Base-by-base conservation (phyloP, 2,888 invertebrate species). In the Notocelia uddmanniana region DNA sequence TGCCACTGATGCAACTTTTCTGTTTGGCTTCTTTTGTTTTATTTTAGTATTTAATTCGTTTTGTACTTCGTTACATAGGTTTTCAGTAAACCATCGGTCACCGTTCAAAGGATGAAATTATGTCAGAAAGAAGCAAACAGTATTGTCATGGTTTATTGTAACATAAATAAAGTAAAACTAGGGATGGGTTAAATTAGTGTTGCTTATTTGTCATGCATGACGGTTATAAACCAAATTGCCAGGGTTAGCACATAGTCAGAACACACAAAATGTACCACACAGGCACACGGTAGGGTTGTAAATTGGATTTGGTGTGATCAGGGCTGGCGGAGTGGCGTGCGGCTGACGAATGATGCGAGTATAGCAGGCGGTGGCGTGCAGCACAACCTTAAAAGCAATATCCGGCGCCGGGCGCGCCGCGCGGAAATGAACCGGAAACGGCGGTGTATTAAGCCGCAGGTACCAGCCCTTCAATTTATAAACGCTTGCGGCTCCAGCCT, bases 371-470 rank as follows among this genome's bases (percentile, higher is more conserved):
- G 64, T 89, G 85, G 90, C 90, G 92, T 90, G 92, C 86, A 86
- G 90, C 89, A 85, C 90, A 90, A 89, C 93, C 94, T 94, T 94
- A 93, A 94, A 94, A 93, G 94, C 94, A 94, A 94, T 94, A 94
- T 94, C 94, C 94, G 94, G 93, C 88, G 86, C 87, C 89, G 92
- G 91, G 92, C 92, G 93, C 91, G 90, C 89, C 89, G 90, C 80
- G 91, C 91, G 94, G 94, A 94, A 94, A 94, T 94, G 94, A 94
- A 94, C 90, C 94, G 94, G 94, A 94, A 94, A 93, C 93, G 88
- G 92, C 87, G 93, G 93, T 91, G 93, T 93, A 94, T 94, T 94
- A 94, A 93, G 94, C 93, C 90, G 89, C 93, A 93, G 93, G 93
- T 93, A 93, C 89, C 87, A 89, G 90, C 91, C 92, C 93, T 93